Conservation (phyloP, 2,797 vertebrate species). For the Petrocephalus sullivani region DNA sequence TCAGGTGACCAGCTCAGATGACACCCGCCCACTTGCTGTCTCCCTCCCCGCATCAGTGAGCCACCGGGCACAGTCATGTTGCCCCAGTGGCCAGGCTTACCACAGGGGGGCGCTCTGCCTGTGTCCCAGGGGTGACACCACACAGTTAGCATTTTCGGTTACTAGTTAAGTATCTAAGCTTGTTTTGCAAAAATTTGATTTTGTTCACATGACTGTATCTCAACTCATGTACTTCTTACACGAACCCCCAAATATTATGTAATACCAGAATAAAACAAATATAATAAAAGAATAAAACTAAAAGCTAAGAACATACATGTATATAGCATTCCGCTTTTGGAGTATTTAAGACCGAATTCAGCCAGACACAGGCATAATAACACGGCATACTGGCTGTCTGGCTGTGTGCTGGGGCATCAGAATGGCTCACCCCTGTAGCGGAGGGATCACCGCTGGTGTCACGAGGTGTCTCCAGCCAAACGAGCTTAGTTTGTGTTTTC, state of each 20-base stretch:
- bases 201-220: not conserved
- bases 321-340: not conserved
- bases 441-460: not conserved
- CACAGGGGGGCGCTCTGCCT: constrained; percentile 12
- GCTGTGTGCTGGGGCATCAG: not conserved
- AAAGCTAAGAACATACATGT: not conserved
- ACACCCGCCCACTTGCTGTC: constrained; percentile 26
- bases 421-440: not conserved
- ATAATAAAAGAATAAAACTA: not conserved
- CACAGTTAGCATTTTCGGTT: not conserved
- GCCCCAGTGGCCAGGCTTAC: constrained; percentile 32
- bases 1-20: constrained; percentile 14
- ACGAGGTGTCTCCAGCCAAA: not conserved
- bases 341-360: not conserved
- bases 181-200: not conserved
- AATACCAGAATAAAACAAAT: not conserved
- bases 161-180: not conserved
- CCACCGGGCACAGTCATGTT: not conserved
- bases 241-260: not conserved
- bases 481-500: not conserved
- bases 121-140: not conserved
- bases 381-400: too few relatives aligned
- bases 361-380: too few relatives aligned
- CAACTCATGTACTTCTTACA: not conserved
- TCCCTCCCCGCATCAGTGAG: constrained; percentile 41